Evolutionary conservation across 1,140 invertebrate genomes (phyloP).

Genomic region (Nixonia krombeini): DNA sequence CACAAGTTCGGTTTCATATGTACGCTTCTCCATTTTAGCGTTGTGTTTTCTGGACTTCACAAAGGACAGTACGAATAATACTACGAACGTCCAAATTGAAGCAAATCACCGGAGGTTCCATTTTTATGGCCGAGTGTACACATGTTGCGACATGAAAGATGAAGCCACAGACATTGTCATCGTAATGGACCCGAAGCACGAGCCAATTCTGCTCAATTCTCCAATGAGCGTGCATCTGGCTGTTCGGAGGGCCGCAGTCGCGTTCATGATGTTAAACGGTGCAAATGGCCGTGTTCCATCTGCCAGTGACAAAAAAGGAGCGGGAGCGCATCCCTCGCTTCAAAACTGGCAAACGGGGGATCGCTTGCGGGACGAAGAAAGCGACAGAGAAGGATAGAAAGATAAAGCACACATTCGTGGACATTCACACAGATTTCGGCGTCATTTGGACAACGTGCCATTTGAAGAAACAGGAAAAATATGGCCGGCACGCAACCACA

Average conservation of each 20-base stretch:
- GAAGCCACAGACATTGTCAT: slow-evolving; percentile 30
- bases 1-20: too few relatives aligned
- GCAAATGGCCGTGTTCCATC: slow-evolving; percentile 49
- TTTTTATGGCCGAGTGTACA: slow-evolving; percentile 17
- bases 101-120: slow-evolving; percentile 17
- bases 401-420: not conserved
- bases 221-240: slow-evolving; percentile 45
- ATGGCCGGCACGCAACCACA: slow-evolving; percentile 9
- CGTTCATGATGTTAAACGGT: slow-evolving; percentile 32
- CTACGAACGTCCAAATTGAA: slow-evolving; percentile 8
- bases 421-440: slow-evolving; percentile 32
- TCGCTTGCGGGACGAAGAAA: slow-evolving; percentile 3
- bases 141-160: slow-evolving; percentile 31
- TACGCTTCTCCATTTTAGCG: too few relatives aligned
- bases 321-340: slow-evolving; percentile 12
- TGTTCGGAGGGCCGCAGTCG: slow-evolving; percentile 34
- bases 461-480: slow-evolving; percentile 12
- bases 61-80: too few relatives aligned
- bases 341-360: slow-evolving; percentile 8
- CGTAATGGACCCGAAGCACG: slow-evolving; percentile 19
- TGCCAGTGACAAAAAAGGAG: slow-evolving; percentile 38
- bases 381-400: too few relatives aligned
- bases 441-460: slow-evolving; percentile 21
- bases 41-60: too few relatives aligned
- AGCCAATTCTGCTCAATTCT: slow-evolving; percentile 40